Evolutionary conservation across 2,797 vertebrate species (phyloP), one percentile per base, ranked within the genome.

Genomic region (Poecilia picta): DNA sequence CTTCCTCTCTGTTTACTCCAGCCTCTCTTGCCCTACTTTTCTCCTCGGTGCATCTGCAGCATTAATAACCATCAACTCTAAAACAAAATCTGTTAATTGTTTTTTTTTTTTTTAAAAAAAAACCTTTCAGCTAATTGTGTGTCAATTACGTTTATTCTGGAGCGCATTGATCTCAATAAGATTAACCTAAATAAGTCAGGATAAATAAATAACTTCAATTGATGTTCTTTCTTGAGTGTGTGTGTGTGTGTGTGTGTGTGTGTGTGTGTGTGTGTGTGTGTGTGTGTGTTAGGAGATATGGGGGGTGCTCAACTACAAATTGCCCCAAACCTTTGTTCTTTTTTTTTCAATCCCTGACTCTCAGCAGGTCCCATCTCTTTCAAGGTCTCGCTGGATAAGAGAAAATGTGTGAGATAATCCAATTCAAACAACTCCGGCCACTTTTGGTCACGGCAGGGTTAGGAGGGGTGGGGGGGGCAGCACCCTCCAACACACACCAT

Each of bases 321-420:
- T 87, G 77, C 66, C 88, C 31, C 28, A 85, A 83, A 81, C 84
- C 81, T 87, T 80, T 83, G 20, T 49, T 49, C 7, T 47, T 23
- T 23, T 43, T 43, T 43, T 43, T 43, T 11, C 73, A 87, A 72
- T 80, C n/a, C 80, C 84, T 45, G 85, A 84, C 87, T 90, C 89
- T 82, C 82, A 79, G 85, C 83, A 39, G 86, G 81, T 73, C 78
- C 49, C 36, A 83, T 88, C 80, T 88, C 86, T 91, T 89, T 89
- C 90, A 89, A 91, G 91, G 92, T 91, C 91, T 87, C 41, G 68
- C 88, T 86, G 87, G 89, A 89, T 90, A 90, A 93, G 92, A 90
- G 91, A 91, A 92, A 93, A 93, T 87, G 86, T 85, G 89, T 81
- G 88, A 89, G 92, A 91, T 94, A 92, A 94, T 93, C 92, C 91